Percentiles rank a stretch among this genome's conserved stretches.
phyloP scores from a whole-genome alignment of 92 coral and sea anemone species.

The Porites rus region DNA sequence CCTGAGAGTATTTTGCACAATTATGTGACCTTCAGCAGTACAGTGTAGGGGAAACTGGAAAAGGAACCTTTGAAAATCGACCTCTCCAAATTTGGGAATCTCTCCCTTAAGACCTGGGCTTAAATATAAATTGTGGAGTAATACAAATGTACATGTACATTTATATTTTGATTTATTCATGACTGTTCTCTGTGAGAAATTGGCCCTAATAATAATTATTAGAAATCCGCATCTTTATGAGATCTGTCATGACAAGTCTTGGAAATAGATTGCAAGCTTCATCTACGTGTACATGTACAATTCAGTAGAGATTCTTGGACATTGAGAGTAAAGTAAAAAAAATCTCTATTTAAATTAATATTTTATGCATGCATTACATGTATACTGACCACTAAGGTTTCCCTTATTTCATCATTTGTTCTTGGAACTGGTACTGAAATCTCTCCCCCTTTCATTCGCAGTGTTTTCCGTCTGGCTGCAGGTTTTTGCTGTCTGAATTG shows the following conservation, averaged over 20 bases:
- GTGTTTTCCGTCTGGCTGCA: constrained; percentile 35
- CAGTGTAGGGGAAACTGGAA: too few relatives aligned
- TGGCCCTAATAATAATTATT: too few relatives aligned
- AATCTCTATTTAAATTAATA: constrained; percentile 13
- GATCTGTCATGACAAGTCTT: neutral
- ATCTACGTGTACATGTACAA: too few relatives aligned
- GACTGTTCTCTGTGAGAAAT: neutral
- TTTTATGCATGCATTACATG: too few relatives aligned
- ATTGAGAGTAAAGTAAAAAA: neutral
- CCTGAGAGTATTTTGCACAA: too few relatives aligned
- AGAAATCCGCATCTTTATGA: neutral
- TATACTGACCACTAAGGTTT: constrained; percentile 32
- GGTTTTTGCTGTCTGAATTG: constrained; percentile 34
- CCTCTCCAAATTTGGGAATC: neutral
- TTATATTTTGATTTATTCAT: neutral
- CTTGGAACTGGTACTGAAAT: constrained; percentile 37
- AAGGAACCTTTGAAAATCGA: neutral
- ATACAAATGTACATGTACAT: neutral
- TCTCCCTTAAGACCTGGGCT: neutral
- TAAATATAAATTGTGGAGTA: neutral
- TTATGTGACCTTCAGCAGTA: too few relatives aligned
- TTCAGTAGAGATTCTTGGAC: too few relatives aligned
- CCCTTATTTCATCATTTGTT: constrained; percentile 48
- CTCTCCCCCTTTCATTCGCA: constrained; percentile 44
- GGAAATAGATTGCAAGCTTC: neutral